Evolutionary conservation across 2,113 vertebrate genomes (phyloP).

Genomic region (Peromyscus maniculatus): DNA sequence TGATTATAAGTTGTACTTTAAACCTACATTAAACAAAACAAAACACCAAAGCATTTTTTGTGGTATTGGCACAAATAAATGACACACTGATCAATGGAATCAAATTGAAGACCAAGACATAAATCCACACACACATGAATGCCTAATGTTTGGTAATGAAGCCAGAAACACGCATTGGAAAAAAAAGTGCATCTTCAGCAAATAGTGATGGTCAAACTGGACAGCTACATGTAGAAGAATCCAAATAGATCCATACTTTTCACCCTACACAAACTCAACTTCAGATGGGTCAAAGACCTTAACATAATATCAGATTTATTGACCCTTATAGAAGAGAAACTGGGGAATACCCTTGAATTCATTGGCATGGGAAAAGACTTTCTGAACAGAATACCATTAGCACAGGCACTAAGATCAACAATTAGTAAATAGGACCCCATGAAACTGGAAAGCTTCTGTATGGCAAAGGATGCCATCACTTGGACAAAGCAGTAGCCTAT

Average conservation of each 20-base stretch:
- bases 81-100: background rate
- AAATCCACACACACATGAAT: background rate
- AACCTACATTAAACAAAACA: background rate
- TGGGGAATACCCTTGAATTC: background rate
- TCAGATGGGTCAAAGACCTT: background rate
- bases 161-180: background rate
- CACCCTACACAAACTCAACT: background rate
- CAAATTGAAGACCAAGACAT: background rate
- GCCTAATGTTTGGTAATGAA: background rate
- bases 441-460: too few relatives aligned
- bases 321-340: background rate
- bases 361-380: background rate
- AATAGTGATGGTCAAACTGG: background rate
- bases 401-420: too few relatives aligned
- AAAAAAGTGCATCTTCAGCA: background rate
- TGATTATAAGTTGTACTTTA: background rate
- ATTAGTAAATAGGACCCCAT: too few relatives aligned
- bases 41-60: background rate
- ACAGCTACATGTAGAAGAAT: background rate
- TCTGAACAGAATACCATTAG: background rate
- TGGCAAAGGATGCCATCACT: too few relatives aligned
- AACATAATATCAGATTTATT: too few relatives aligned
- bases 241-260: background rate
- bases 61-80: background rate
- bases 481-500: too few relatives aligned